phyloP scores from a whole-genome alignment of 1,140 invertebrate species.

The Drosophila subpulchrella region DNA sequence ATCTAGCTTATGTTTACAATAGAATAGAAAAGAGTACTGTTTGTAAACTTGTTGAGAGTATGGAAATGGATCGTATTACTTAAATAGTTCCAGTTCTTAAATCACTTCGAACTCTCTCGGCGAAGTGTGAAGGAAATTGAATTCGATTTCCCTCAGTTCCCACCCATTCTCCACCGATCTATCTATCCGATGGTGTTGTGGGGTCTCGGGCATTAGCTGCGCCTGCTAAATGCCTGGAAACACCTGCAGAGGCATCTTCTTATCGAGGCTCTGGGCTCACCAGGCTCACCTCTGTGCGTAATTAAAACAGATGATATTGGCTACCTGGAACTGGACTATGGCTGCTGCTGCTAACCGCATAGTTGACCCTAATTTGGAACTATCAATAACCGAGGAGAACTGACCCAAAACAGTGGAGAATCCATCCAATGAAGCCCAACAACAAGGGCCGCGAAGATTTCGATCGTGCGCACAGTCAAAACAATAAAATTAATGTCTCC shows the following conservation, averaged over 20 bases:
- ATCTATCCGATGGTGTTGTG: conserved; percentile 1
- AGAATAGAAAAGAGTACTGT: no score
- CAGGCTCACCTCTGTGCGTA: conserved; percentile 38
- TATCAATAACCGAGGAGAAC: conserved; percentile 69
- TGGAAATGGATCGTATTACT: background rate
- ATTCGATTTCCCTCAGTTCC: conserved; percentile 22
- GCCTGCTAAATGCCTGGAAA: conserved; percentile 67
- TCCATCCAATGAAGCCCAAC: background rate
- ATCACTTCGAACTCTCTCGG: background rate
- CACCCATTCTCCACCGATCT: background rate
- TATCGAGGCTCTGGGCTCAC: conserved; percentile 12
- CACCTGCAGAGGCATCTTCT: conserved; percentile 65
- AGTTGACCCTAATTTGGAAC: conserved; percentile 77
- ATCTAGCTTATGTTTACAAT: no score
- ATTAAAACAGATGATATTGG: conserved; percentile 73
- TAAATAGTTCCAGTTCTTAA: background rate
- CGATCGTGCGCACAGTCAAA: conserved; percentile 73
- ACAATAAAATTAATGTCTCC: conserved; percentile 81
- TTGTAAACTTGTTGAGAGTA: no score
- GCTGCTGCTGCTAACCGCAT: conserved; percentile 48
- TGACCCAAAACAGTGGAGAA: conserved; percentile 10
- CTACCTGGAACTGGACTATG: conserved; percentile 40
- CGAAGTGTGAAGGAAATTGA: conserved; percentile 38
- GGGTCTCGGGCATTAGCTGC: conserved; percentile 52
- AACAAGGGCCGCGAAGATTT: conserved; percentile 38